Percentiles rank a stretch among this genome's conserved stretches.
Conservation (phyloP, 2,113 vertebrate species). For the Sterna hirundo region DNA sequence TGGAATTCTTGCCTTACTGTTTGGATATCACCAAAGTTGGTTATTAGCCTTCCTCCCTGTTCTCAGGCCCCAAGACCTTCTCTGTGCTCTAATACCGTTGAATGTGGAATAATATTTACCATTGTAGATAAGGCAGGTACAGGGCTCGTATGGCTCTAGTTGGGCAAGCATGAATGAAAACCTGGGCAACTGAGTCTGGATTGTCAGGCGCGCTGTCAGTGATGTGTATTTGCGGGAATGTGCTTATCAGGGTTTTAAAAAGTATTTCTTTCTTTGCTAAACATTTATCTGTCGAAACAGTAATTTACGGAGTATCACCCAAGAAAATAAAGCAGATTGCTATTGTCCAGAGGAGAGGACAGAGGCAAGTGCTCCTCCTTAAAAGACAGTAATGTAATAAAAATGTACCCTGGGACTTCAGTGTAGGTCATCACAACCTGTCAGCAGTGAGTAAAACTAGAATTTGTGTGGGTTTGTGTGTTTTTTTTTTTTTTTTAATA, state of each 20-base stretch:
- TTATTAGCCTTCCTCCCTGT: not conserved
- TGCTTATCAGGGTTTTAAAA: not conserved
- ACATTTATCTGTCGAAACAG: not conserved
- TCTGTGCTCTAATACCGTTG: not conserved
- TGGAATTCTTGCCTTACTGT: not conserved
- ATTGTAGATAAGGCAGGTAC: not conserved
- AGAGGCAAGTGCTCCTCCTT: not conserved
- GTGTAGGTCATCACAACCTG: not conserved
- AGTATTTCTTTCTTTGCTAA: not conserved
- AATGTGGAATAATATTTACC: not conserved
- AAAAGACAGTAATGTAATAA: not conserved
- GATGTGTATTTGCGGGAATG: not conserved
- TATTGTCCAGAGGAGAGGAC: not conserved
- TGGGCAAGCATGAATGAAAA: not conserved
- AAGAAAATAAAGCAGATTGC: not conserved
- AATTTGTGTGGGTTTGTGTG: not conserved
- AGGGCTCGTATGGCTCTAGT: not conserved
- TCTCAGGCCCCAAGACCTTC: not conserved
- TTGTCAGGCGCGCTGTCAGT: not conserved
- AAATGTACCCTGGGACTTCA: not conserved
- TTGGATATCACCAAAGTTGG: not conserved
- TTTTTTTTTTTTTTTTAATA: too few relatives aligned
- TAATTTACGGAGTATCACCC: not conserved
- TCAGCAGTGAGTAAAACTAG: not conserved
- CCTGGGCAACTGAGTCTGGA: not conserved